phyloP scores from a whole-genome alignment of 35 echinoderm and acorn worm genomes.

The Patiria miniata region DNA sequence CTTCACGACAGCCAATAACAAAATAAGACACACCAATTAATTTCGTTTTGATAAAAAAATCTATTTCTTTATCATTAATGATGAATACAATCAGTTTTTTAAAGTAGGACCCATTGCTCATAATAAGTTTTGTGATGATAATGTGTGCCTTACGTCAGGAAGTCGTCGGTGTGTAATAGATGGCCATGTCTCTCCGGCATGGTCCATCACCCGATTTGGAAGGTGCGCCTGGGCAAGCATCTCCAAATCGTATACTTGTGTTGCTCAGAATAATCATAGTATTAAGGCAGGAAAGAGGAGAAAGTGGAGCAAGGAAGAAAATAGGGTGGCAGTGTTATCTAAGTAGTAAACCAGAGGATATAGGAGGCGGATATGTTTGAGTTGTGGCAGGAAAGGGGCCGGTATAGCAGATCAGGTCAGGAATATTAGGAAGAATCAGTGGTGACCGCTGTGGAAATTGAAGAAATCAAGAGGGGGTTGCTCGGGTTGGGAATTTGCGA shows the following conservation, averaged over 20 bases:
- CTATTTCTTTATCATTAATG: too few species aligned
- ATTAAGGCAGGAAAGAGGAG: not conserved
- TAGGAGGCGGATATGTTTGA: not conserved
- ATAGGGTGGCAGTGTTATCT: not conserved
- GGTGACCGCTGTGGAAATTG: not conserved
- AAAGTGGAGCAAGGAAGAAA: not conserved
- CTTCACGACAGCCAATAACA: too few species aligned
- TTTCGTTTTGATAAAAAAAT: too few species aligned
- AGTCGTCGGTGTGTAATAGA: too few species aligned
- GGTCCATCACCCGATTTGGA: not conserved
- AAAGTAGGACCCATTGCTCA: too few species aligned
- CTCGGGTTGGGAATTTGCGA: too few species aligned
- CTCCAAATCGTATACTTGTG: not conserved
- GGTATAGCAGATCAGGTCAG: not conserved
- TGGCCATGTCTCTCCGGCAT: too few species aligned
- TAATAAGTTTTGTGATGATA: too few species aligned
- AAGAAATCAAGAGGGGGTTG: not conserved
- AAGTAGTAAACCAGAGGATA: not conserved
- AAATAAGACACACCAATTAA: too few species aligned
- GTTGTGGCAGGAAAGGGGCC: not conserved
- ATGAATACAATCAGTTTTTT: too few species aligned
- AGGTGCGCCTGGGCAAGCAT: not conserved
- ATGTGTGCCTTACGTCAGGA: too few species aligned
- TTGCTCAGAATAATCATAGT: not conserved
- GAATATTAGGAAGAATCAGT: not conserved